Base-by-base conservation (phyloP, 1,140 invertebrate species). In the Carcinoscorpius rotundicauda region DNA sequence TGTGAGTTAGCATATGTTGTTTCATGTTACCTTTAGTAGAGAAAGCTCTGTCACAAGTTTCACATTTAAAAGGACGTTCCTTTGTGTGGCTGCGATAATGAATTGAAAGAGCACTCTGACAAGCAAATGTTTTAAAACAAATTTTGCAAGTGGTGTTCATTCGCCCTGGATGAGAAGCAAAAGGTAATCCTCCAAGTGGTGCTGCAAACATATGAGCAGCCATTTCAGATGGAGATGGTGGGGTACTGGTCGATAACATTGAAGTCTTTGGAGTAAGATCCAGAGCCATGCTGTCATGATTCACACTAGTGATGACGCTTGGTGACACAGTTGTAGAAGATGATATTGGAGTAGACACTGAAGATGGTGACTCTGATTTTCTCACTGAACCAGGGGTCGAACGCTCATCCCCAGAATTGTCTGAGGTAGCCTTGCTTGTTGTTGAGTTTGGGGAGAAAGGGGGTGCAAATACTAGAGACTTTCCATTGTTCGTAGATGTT, bases 11-110 rank as follows among this genome's bases (percentile, higher is more conserved):
- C 89, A 97, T 93, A 76, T 97, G 93, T 77, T 96, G 91, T 78
- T 93, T 96, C 85, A 96, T 93, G 76, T 98, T 98, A 57, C 94
- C 92, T 72, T 97, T 97, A 60, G 97, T 99, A 59, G 95, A 96
- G 81, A 99, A 99, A 71, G 93, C 93, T 75, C 93, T 83, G 76
- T 98, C 94, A 79, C 97, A 99, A 73, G 97, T 87, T 74, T 84
- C 87, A 81, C 97, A 99, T 79, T 97, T 97, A 82, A 95, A 99
- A 52, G 97, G 97, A 66, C 96, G 84, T 79, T 98, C 95, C 81
- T 98, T 98, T 72, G 93, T 97, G 82, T 98, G 94, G 78, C 91
- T 95, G 73, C 94, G 84, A 80, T 95, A 95, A 82, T 98, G 94
- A 76, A 97, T 97, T 81, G 97, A 93, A 71, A 98, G 82, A 62